These are phyloP conservation scores for Stegodyphus mimosarum DNA, from an alignment of 1,140 invertebrate genomes.

Conservation along the genomic window DNA sequence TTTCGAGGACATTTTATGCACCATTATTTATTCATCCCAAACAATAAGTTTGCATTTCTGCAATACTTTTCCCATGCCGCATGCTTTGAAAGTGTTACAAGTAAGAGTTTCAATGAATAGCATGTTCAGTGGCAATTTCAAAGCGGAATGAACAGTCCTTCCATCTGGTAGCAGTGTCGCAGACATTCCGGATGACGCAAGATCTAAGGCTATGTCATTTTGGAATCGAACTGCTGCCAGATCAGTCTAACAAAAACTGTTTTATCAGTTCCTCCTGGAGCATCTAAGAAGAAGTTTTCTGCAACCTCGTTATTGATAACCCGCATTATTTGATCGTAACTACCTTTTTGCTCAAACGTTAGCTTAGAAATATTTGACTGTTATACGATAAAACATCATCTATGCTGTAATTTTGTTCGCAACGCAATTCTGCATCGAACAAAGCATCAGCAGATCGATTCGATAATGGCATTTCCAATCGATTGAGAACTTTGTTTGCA, in stretches of 20 bases:
- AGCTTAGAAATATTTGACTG: slow-evolving; percentile 61
- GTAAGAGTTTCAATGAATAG: slow-evolving; percentile 49
- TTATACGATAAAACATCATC: slow-evolving; percentile 63
- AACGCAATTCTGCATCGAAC: slow-evolving; percentile 43
- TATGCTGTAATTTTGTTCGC: slow-evolving; percentile 67
- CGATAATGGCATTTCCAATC: slow-evolving; percentile 12
- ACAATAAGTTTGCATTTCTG: slow-evolving; percentile 65
- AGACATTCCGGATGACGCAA: slow-evolving; percentile 2
- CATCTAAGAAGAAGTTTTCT: slow-evolving; percentile 8
- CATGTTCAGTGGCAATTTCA: slow-evolving; percentile 63
- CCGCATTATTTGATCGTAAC: slow-evolving; percentile 12
- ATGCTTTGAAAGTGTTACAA: slow-evolving; percentile 64
- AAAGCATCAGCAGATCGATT: slow-evolving; percentile 53
- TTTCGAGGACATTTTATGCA: slow-evolving; percentile 68
- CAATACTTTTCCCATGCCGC: slow-evolving; percentile 63
- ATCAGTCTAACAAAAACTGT: slow-evolving; percentile 25
- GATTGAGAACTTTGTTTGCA: background rate
- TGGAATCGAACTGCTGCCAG: slow-evolving; percentile 14
- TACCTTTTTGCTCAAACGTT: background rate
- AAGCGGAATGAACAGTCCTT: slow-evolving; percentile 59
- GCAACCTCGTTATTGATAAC: background rate
- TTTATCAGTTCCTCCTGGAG: slow-evolving; percentile 5
- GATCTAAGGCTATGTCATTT: slow-evolving; percentile 18
- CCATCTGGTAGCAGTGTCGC: slow-evolving; percentile 16
- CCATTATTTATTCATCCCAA: slow-evolving; percentile 69